Conservation (phyloP, 2,888 invertebrate species). For the Platypus cylindrus region DNA sequence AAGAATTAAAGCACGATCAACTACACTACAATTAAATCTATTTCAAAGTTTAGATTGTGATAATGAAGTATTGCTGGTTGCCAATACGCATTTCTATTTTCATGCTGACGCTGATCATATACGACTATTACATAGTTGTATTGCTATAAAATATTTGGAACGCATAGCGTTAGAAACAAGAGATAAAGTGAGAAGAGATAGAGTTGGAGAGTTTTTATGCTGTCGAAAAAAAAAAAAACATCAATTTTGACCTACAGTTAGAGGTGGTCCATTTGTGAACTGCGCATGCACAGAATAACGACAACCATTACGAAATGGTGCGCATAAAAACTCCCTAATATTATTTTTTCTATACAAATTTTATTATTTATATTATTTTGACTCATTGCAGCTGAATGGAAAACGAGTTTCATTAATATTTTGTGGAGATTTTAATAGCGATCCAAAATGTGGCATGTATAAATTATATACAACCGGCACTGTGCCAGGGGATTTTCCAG, state of each 20-base stretch:
- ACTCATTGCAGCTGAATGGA: too few species aligned
- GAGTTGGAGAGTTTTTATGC: too few species aligned
- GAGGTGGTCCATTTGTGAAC: too few species aligned
- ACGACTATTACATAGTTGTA: constrained; percentile 70
- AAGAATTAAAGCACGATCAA: constrained; percentile 50
- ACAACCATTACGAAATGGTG: too few species aligned
- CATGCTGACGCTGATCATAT: constrained; percentile 86
- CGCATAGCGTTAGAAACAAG: too few species aligned
- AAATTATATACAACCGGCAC: constrained; percentile 60
- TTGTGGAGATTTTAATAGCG: constrained; percentile 91
- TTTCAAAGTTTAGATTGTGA: constrained; percentile 40
- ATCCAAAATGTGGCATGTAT: constrained; percentile 73
- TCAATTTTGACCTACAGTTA: too few species aligned
- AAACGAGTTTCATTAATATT: constrained; percentile 56
- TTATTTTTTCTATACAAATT: too few species aligned
- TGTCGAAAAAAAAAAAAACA: too few species aligned
- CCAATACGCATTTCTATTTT: constrained; percentile 89
- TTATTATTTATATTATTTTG: too few species aligned
- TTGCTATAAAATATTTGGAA: constrained; percentile 57
- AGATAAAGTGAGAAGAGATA: too few species aligned
- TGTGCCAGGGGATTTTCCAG: constrained; percentile 50
- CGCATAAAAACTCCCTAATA: too few species aligned
- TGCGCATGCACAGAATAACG: too few species aligned
- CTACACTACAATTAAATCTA: constrained; percentile 49
- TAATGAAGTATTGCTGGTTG: constrained; percentile 46